Conservation (phyloP, 2,797 vertebrate genomes). For the Microhierax caerulescens region DNA sequence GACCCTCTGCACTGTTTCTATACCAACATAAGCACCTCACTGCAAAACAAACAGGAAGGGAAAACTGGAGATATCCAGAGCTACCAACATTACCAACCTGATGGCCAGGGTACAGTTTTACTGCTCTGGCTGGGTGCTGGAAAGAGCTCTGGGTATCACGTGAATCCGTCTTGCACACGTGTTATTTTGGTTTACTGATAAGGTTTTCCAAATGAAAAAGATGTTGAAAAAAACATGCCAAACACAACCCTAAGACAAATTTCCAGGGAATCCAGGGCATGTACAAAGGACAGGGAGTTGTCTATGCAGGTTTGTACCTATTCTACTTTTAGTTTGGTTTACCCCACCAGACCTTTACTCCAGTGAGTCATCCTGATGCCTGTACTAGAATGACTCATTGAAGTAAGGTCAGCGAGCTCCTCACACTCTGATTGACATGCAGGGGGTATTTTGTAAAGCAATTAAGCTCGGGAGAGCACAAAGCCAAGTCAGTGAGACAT, state of each 20-base stretch:
- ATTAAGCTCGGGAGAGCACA: neutral
- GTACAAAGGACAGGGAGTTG: neutral
- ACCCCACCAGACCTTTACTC: neutral
- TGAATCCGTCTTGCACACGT: neutral
- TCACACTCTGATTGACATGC: neutral
- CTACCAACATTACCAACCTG: neutral
- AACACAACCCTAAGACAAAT: neutral
- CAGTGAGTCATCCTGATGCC: conserved; percentile 4
- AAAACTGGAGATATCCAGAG: neutral
- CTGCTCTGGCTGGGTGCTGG: neutral
- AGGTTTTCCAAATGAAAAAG: neutral
- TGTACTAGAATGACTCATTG: conserved; percentile 18
- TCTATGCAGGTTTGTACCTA: neutral
- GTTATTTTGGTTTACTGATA: neutral
- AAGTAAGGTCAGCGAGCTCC: neutral
- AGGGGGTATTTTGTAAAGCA: conserved; percentile 18
- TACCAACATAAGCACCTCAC: neutral
- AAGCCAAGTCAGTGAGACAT: neutral
- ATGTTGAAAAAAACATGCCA: neutral
- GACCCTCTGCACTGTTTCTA: neutral
- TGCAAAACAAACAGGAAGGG: neutral
- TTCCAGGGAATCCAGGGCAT: neutral
- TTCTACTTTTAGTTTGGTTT: conserved; percentile 3
- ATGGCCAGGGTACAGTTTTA: neutral
- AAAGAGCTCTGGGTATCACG: neutral